Base-by-base conservation (phyloP, 2,113 vertebrate genomes). In the Rattus norvegicus region DNA sequence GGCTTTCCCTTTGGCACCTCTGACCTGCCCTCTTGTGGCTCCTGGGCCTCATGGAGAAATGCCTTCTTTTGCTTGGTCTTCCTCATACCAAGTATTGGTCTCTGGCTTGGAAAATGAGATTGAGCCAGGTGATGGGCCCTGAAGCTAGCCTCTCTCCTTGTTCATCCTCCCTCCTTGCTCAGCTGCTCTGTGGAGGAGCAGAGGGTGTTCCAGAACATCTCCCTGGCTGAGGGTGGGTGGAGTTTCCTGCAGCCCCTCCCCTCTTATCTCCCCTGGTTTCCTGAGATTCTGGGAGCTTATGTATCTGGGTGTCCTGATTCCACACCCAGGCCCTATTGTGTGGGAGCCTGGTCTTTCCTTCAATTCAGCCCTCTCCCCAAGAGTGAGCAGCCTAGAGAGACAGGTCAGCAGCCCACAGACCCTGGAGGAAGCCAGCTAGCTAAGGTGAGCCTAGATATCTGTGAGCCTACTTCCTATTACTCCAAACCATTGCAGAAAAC, bases 301-400 rank as follows among this genome's bases (percentile, higher is more conserved):
- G 95, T 83, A 47, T 94, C 92, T 79, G 54, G 93, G 92, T 69
- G 89, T 92, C 67, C 30, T 96, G 88, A 69, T 89, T 83, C 85
- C 76, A 39, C 10, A 80, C 91, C 76, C 19, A 0, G 20, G 17
- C 59, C 72, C 96, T 24, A 92, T 96, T 96, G 95, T 96, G 95
- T 92, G 79, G 77, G 90, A 93, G 59, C 75, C 92, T 75, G 63
- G 92, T 84, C 84, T 97, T 97, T 97, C 96, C 96, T 97, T 95
- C 94, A 54, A 89, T 95, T 97, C 92, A 95, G 81, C 69, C 16
- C 39, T 73, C 72, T 90, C 88, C 65, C 67, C 0, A 0, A 28
- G 52, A 24, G 7, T 7, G 8, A 87, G 90, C 70, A 22, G 85
- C 33, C 19, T 0, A 1, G 65, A 84, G n/a, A 92, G 17, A 91